Evolutionary conservation across 2,797 vertebrate species (phyloP), one percentile per base, ranked within the genome.

Genomic region (Lepidocolaptes lacrymiger): DNA sequence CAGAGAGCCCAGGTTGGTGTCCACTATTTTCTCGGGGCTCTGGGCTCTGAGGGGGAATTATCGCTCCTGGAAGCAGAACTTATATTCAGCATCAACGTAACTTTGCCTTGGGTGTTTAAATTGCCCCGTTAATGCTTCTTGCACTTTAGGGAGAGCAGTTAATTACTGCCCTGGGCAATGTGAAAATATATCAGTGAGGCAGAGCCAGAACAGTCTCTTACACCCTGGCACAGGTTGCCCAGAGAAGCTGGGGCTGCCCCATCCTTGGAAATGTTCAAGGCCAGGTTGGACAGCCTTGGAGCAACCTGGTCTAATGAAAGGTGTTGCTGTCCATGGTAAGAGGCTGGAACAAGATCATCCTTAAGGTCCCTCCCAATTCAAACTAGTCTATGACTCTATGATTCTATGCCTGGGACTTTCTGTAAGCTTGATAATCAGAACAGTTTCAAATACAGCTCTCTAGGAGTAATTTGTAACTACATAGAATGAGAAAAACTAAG

Each of bases 231-330:
- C 21, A 64, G 52, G 18, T 0, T 66, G 18, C 11, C 71, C 37
- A n/a, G 3, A 43, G 55, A 28, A 61, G 17, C 41, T 76, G 36
- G 49, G 49, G 36, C 48, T 62, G 10, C 6, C 12, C 18, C 44
- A 66, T 59, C 14, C 58, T 37, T 78, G 52, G 34, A 39, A 39
- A 6, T 48, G 39, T 16, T 11, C 26, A 66, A 54, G 18, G 15
- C 44, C 22, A 20, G 12, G 19, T 0, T 36, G 30, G 66, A 59
- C 0, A 0, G 10, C 16, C 22, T 84, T 48, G 26, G 18, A 85
- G 1, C 27, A 4, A 1, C 2, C 22, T 18, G 34, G 9, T 3
- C 0, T 12, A 27, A 1, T 48, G 22, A 8, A 41, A 61, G 10
- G 7, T 68, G 77, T 46, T 14, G 26, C 14, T 37, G 52, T 24